Conservation (phyloP, 2,113 vertebrate genomes). For the Rafetus swinhoei region DNA sequence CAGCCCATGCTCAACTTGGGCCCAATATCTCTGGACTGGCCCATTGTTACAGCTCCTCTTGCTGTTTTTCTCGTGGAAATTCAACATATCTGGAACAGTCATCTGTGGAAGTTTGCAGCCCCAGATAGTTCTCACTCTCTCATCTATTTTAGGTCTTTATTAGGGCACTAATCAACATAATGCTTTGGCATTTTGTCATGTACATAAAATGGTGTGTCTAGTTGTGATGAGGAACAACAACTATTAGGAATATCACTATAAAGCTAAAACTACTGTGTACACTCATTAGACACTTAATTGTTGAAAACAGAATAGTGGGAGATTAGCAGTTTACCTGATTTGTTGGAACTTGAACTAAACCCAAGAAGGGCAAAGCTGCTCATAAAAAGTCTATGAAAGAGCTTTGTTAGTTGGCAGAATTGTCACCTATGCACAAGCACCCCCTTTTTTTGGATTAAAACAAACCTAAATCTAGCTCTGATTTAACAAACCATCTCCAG, state of each 20-base stretch:
- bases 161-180: background rate
- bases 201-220: background rate
- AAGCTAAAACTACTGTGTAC: background rate
- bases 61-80: background rate
- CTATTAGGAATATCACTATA: background rate
- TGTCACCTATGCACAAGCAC: background rate
- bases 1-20: background rate
- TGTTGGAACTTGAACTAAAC: background rate
- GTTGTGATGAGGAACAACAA: background rate
- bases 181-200: background rate
- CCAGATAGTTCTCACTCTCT: background rate
- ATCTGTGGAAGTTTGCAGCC: background rate
- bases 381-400: background rate
- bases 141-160: background rate
- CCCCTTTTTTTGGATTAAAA: background rate
- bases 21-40: background rate
- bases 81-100: background rate
- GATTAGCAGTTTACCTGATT: background rate
- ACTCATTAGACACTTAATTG: background rate
- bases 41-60: background rate
- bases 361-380: background rate
- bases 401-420: background rate
- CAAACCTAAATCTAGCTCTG: background rate
- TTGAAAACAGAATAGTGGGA: background rate
- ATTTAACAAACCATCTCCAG: background rate